A percentile compares a stretch with the other conserved stretches of the same genome.
phyloP scores from a whole-genome alignment of 1,140 invertebrate genomes.

The Lethocerus indicus region DNA sequence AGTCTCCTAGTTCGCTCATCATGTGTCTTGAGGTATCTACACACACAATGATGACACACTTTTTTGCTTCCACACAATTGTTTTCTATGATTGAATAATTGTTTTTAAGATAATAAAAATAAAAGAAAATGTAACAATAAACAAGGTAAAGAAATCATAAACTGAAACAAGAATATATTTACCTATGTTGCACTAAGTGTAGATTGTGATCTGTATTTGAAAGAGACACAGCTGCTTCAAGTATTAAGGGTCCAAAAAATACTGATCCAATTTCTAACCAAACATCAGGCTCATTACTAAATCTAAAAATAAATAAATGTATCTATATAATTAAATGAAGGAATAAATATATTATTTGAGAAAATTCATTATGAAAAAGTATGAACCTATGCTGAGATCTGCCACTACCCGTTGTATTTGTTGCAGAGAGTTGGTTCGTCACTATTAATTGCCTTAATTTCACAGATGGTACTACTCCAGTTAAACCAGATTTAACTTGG shows the following conservation, averaged over 20 bases:
- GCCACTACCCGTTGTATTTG: conserved; percentile 37
- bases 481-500: conserved; percentile 75
- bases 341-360: not conserved
- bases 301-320: conserved; percentile 2
- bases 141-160: not conserved
- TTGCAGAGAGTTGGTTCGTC: conserved; percentile 26
- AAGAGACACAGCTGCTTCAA: conserved; percentile 80
- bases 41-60: too few species aligned
- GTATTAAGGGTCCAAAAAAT: conserved; percentile 69
- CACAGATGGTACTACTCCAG: conserved; percentile 67
- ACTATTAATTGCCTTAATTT: conserved; percentile 51
- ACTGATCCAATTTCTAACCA: conserved; percentile 92
- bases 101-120: not conserved
- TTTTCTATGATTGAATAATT: not conserved
- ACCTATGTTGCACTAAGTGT: conserved; percentile 60
- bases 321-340: not conserved
- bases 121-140: not conserved
- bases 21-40: conserved; percentile 69
- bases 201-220: conserved; percentile 55
- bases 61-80: too few species aligned
- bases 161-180: conserved; percentile 13
- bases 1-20: conserved; percentile 75
- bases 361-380: not conserved
- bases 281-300: conserved; percentile 36
- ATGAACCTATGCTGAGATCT: conserved; percentile 24